Base-by-base conservation (phyloP, 2,113 vertebrate species). In the Desmodus rotundus region DNA sequence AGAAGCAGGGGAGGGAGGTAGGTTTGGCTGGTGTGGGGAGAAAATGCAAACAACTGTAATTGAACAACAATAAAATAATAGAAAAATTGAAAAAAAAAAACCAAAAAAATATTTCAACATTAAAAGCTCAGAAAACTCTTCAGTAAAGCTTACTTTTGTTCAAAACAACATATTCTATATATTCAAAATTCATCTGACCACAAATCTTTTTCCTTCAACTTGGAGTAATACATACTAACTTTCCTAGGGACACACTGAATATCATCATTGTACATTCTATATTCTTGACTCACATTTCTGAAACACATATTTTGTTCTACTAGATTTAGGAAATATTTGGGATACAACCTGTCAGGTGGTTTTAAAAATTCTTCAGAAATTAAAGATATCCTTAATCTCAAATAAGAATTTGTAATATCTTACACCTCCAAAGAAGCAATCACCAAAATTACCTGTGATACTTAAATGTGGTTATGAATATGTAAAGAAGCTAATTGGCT, bases 231-330 rank as follows among this genome's bases (percentile, higher is more conserved):
- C 13, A 28, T 33, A 61, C 52, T 76, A 87, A 70, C 54, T 73
- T 72, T 90, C n/a, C 24, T 33, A 74, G 24, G 41, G 84, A 89
- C 56, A 95, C 33, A 80, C 92, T 58, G 22, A 91, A 15, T 70
- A 77, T 72, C 33, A 86, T 76, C 74, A 86, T 20, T 43, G 33
- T 61, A 94, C 9, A 91, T 83, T 65, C n/a, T 45, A 92, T 65
- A 63, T 7, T 82, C 56, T 70, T 50, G 89, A 96, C 87, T 95
- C 54, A 95, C 2, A 91, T 96, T 93, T 97, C 91, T 90, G 97
- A 92, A 97, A 98, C 52, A 97, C 43, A 94, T 95, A 98, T 84
- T 74, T 86, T 93, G 87, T 82, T 93, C 91, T 83, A 97, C 92
- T 47, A 85, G 76, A 87, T 87, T 80, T 61, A 97, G 58, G 95